phyloP scores from a whole-genome alignment of 2,888 invertebrate genomes.

The Leucania comma region DNA sequence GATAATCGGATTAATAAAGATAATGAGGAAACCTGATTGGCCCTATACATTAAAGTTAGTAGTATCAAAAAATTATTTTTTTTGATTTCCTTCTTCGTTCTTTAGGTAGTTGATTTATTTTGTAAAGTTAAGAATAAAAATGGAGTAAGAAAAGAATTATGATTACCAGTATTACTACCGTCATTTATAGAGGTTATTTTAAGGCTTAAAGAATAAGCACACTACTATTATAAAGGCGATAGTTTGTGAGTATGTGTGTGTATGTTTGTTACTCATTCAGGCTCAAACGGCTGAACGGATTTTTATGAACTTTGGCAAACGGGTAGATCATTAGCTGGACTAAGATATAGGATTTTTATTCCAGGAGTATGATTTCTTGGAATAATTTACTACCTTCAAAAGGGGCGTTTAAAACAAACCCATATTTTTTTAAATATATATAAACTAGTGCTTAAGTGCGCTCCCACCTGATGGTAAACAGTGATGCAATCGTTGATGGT shows the following conservation, averaged over 20 bases:
- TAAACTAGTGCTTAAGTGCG: too few species aligned
- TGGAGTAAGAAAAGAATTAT: too few species aligned
- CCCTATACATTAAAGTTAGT: conserved; percentile 22
- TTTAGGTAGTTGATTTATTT: not conserved
- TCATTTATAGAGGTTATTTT: too few species aligned
- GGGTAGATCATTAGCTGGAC: too few species aligned
- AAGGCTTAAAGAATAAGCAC: too few species aligned
- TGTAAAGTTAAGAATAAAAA: too few species aligned
- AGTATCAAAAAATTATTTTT: conserved; percentile 5
- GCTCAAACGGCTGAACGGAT: not conserved
- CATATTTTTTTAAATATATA: not conserved
- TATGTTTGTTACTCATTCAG: too few species aligned
- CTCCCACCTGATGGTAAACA: too few species aligned
- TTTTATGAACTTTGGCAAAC: not conserved
- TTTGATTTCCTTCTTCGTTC: conserved; percentile 5
- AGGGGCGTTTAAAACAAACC: not conserved
- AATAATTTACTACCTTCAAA: not conserved
- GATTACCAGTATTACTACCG: too few species aligned
- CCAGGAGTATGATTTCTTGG: not conserved
- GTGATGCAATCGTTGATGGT: too few species aligned
- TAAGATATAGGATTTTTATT: not conserved
- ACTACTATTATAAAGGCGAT: too few species aligned
- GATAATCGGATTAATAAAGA: conserved; percentile 52
- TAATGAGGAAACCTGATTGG: conserved; percentile 50
- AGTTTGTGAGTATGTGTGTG: too few species aligned